phyloP scores from a whole-genome alignment of 2,888 invertebrate genomes.

The Cosmopolites sordidus region DNA sequence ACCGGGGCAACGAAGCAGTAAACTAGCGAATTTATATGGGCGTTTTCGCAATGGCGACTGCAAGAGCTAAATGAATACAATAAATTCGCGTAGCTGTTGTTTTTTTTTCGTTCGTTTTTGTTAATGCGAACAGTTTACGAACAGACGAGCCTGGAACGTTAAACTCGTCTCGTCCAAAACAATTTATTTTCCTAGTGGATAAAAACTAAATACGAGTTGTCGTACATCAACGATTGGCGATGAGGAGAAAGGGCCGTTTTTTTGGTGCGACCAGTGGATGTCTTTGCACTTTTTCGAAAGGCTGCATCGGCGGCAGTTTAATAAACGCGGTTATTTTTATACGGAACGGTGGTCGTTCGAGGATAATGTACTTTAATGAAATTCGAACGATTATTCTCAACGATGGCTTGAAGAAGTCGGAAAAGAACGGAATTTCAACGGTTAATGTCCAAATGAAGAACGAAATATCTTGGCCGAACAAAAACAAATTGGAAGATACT shows the following conservation, averaged over 20 bases:
- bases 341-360: no score
- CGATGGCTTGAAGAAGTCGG: no score
- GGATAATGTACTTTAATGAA: no score
- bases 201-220: conserved; percentile 14
- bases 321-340: no score
- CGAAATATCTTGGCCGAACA: no score
- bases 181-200: conserved; percentile 18
- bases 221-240: conserved; percentile 4
- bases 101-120: conserved; percentile 2
- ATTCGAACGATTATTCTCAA: no score
- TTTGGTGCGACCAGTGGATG: background rate
- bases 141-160: conserved; percentile 15
- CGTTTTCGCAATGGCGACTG: conserved; percentile 14
- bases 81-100: conserved; percentile 11
- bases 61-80: conserved; percentile 19
- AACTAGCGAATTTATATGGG: conserved; percentile 18
- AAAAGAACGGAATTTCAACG: no score
- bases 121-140: conserved; percentile 13
- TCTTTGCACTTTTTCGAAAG: conserved; percentile 2
- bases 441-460: no score
- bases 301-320: background rate
- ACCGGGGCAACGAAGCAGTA: conserved; percentile 5
- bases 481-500: no score
- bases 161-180: conserved; percentile 3
- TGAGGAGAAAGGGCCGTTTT: background rate